Conservation (phyloP, 2,113 vertebrate species). For the Platanista minor region DNA sequence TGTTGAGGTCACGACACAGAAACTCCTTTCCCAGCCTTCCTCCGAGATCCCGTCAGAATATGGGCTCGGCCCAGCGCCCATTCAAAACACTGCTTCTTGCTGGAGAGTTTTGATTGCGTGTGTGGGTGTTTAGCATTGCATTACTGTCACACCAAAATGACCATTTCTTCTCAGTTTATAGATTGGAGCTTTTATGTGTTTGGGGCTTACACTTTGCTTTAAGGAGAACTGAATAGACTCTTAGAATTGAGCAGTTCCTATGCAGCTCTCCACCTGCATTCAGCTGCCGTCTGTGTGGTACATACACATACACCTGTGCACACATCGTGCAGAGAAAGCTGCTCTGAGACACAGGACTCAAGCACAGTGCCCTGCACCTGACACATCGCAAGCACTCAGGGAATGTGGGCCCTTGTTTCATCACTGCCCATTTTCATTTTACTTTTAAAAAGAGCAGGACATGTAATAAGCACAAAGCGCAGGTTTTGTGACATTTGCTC, state of each 20-base stretch:
- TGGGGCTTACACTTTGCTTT: not conserved
- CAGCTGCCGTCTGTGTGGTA: not conserved
- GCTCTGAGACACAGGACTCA: not conserved
- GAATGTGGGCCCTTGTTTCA: not conserved
- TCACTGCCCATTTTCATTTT: not conserved
- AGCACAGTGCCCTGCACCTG: not conserved
- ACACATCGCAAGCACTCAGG: not conserved
- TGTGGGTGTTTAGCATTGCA: not conserved
- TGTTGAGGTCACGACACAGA: not conserved
- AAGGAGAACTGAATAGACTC: not conserved
- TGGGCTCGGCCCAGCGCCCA: not conserved
- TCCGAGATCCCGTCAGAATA: not conserved
- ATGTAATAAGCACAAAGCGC: not conserved
- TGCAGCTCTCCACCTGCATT: not conserved
- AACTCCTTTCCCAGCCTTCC: not conserved
- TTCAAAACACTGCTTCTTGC: not conserved
- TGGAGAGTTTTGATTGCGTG: not conserved
- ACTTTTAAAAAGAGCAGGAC: not conserved
- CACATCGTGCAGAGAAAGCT: not conserved
- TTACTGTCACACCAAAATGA: not conserved
- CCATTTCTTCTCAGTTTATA: not conserved
- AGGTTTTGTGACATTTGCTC: not conserved
- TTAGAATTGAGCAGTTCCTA: not conserved
- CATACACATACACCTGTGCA: fast-evolving
- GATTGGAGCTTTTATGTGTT: not conserved